These are phyloP conservation scores for Desoria tigrina DNA, from an alignment of 2,888 invertebrate genomes.

Conservation along the genomic window DNA sequence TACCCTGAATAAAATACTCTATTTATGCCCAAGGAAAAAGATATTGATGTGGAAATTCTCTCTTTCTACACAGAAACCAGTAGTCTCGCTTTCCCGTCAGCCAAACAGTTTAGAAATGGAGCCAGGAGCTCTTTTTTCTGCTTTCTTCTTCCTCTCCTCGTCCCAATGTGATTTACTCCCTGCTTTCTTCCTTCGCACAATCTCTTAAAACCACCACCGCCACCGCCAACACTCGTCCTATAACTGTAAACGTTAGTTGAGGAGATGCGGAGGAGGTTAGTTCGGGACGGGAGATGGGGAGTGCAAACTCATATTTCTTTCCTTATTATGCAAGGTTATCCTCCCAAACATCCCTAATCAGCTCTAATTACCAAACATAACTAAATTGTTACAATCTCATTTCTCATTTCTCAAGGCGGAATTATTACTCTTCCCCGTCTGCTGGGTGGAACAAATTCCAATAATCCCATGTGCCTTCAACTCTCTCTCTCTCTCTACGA, in stretches of 20 bases:
- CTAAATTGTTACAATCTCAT: no score
- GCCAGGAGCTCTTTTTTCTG: constrained; percentile 23
- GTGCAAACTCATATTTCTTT: no score
- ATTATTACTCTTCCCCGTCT: no score
- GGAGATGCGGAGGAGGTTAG: no score
- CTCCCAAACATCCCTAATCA: constrained; percentile 4
- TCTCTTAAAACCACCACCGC: constrained; percentile 16
- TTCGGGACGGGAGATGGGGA: no score
- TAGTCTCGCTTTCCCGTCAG: not conserved
- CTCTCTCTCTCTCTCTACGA: no score
- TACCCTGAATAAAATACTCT: constrained; percentile 41
- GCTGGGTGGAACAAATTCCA: no score
- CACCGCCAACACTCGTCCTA: constrained; percentile 13
- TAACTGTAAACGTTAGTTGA: constrained; percentile 19
- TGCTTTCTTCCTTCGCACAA: constrained; percentile 24
- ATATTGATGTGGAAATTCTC: constrained; percentile 43
- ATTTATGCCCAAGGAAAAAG: constrained; percentile 44
- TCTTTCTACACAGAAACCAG: no score
- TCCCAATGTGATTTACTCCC: constrained; percentile 10
- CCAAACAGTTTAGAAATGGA: constrained; percentile 4
- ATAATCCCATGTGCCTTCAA: no score
- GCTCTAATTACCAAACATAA: no score
- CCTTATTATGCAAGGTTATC: constrained; percentile 34
- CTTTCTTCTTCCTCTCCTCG: no score
- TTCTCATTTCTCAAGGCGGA: no score